phyloP scores from a whole-genome alignment of 2,888 invertebrate species.

The Microplitis deprimator region DNA sequence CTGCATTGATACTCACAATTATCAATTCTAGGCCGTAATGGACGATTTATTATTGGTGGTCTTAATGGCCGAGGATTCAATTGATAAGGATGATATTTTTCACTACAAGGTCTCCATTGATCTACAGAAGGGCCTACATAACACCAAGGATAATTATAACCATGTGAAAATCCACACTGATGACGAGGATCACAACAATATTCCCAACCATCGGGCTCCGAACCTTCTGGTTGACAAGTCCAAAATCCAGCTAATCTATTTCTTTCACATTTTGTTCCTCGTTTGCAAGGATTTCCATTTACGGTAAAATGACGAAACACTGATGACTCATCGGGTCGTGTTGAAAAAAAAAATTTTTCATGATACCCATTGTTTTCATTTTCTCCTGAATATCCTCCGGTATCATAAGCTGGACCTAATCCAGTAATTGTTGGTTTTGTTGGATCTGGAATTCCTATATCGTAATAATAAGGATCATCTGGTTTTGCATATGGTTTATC shows the following conservation, averaged over 20 bases:
- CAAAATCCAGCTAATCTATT: conserved; percentile 86
- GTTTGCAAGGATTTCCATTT: conserved; percentile 84
- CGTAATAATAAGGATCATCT: conserved; percentile 37
- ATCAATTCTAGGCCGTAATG: conserved; percentile 67
- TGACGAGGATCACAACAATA: conserved; percentile 89
- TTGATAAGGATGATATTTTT: conserved; percentile 82
- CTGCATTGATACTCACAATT: conserved; percentile 61
- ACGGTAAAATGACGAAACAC: conserved; percentile 86
- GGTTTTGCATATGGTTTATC: conserved; percentile 29
- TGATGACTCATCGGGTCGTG: conserved; percentile 69
- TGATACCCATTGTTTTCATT: conserved; percentile 4
- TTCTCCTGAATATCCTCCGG: neutral
- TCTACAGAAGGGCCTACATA: conserved; percentile 84
- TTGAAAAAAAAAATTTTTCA: conserved; percentile 55
- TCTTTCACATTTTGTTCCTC: conserved; percentile 80
- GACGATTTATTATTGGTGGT: conserved; percentile 68
- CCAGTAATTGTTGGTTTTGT: neutral
- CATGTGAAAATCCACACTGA: conserved; percentile 87
- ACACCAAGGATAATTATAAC: conserved; percentile 89
- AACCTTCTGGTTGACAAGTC: conserved; percentile 86
- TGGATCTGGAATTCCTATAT: conserved; percentile 17
- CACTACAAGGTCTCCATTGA: conserved; percentile 91
- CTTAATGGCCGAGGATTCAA: conserved; percentile 55
- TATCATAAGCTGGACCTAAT: conserved; percentile 4
- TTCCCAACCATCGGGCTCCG: conserved; percentile 83